Evolutionary conservation across 64 coral and sea anemone species (phyloP).

Genomic region (Catalaphyllia jardinei): DNA sequence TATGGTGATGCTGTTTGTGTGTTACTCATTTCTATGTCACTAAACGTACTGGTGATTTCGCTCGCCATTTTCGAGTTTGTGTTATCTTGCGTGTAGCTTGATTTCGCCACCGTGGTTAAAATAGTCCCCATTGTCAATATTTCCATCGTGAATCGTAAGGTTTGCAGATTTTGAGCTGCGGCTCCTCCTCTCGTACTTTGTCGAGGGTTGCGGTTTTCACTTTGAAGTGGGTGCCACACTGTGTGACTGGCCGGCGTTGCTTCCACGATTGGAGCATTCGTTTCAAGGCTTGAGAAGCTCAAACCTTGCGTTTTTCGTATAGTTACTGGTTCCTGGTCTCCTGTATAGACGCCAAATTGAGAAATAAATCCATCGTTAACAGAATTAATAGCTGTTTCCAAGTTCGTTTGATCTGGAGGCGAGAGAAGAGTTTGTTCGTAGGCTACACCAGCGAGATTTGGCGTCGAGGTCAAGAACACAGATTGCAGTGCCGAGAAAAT

Average conservation of each 20-base stretch:
- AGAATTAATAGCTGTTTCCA: conserved; percentile 3
- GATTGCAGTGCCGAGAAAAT: neutral
- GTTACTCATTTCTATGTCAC: neutral
- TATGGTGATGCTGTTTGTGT: neutral
- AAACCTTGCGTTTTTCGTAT: neutral
- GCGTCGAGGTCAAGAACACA: neutral
- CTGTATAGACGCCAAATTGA: conserved; percentile 39
- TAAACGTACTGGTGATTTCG: neutral
- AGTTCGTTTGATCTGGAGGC: neutral
- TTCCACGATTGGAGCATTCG: neutral
- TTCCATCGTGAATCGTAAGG: neutral
- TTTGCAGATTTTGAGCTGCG: neutral
- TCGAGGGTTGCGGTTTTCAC: conserved; percentile 19
- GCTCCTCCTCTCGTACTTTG: neutral
- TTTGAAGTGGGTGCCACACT: conserved; percentile 13
- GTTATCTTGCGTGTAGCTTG: neutral
- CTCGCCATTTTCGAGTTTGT: neutral
- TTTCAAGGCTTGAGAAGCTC: neutral
- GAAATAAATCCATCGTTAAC: conserved; percentile 31
- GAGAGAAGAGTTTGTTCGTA: conserved; percentile 5
- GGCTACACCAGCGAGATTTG: neutral
- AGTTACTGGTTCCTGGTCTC: neutral
- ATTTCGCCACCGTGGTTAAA: neutral
- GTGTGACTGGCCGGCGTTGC: neutral
- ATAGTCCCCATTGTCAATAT: neutral